Evolutionary conservation across 2,888 invertebrate genomes (phyloP).

Genomic region (Tetragnatha montana): DNA sequence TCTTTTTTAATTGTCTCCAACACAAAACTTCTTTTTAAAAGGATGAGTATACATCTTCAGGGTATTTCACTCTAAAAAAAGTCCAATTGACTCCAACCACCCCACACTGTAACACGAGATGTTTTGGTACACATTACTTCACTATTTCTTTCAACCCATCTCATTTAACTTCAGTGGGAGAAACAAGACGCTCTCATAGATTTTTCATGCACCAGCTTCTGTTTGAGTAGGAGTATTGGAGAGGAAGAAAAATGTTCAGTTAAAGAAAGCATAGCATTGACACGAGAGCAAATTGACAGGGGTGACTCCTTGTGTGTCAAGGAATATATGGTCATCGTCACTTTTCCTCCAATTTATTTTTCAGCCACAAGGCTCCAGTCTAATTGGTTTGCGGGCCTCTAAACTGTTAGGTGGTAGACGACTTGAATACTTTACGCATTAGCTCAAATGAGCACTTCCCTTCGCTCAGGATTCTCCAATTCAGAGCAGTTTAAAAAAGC

Average conservation of each 20-base stretch:
- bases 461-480: background rate
- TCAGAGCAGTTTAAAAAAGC: background rate
- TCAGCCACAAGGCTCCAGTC: background rate
- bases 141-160: background rate
- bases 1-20: too few relatives aligned
- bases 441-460: background rate
- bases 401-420: background rate
- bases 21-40: too few relatives aligned
- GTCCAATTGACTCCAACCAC: background rate
- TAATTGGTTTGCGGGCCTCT: conserved; percentile 2
- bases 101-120: background rate
- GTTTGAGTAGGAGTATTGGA: conserved; percentile 1
- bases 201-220: background rate
- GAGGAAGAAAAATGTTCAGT: background rate
- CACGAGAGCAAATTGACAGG: background rate
- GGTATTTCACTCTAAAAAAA: too few relatives aligned
- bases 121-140: background rate
- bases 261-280: background rate
- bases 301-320: background rate
- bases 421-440: conserved; percentile 14
- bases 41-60: too few relatives aligned
- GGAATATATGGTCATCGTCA: conserved; percentile 4
- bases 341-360: conserved; percentile 9
- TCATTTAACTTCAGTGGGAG: background rate
- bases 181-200: conserved; percentile 2